Conservation (phyloP, 2,888 invertebrate species). For the Deilephila elpenor region DNA sequence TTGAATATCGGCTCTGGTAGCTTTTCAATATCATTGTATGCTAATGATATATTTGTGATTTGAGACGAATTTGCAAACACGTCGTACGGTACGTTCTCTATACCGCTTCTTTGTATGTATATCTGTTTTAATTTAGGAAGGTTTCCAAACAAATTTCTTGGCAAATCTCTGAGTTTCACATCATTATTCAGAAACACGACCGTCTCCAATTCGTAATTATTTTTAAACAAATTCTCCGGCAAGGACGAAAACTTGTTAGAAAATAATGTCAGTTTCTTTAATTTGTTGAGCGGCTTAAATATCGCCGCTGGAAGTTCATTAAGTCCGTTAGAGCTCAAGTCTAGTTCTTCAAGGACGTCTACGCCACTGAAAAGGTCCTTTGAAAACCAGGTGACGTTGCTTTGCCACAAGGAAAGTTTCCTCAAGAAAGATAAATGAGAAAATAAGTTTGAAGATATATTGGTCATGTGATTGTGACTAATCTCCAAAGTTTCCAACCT, state of each 20-base stretch:
- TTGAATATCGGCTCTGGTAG: slow-evolving; percentile 87
- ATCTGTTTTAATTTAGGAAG: slow-evolving; percentile 84
- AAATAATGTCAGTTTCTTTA: slow-evolving; percentile 87
- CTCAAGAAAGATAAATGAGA: slow-evolving; percentile 84
- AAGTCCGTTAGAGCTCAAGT: slow-evolving; percentile 88
- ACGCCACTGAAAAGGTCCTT: slow-evolving; percentile 87
- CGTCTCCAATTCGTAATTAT: slow-evolving; percentile 80
- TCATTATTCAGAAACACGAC: slow-evolving; percentile 85
- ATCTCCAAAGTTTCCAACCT: slow-evolving; percentile 86
- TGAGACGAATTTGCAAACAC: slow-evolving; percentile 85
- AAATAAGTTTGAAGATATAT: slow-evolving; percentile 86
- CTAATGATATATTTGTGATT: slow-evolving; percentile 86
- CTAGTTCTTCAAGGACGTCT: slow-evolving; percentile 86
- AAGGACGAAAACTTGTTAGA: slow-evolving; percentile 87
- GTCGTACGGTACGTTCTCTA: slow-evolving; percentile 85
- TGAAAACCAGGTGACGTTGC: slow-evolving; percentile 86
- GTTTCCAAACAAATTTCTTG: slow-evolving; percentile 85
- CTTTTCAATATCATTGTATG: slow-evolving; percentile 81
- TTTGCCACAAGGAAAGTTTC: slow-evolving; percentile 88
- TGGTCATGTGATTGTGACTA: slow-evolving; percentile 87
- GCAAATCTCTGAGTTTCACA: slow-evolving; percentile 83
- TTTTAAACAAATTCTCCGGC: slow-evolving; percentile 84
- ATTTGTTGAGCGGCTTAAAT: slow-evolving; percentile 85
- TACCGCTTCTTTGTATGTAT: slow-evolving; percentile 83
- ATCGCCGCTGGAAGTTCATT: slow-evolving; percentile 85